phyloP scores from a whole-genome alignment of 1,140 invertebrate species.

The Euwallacea similis region DNA sequence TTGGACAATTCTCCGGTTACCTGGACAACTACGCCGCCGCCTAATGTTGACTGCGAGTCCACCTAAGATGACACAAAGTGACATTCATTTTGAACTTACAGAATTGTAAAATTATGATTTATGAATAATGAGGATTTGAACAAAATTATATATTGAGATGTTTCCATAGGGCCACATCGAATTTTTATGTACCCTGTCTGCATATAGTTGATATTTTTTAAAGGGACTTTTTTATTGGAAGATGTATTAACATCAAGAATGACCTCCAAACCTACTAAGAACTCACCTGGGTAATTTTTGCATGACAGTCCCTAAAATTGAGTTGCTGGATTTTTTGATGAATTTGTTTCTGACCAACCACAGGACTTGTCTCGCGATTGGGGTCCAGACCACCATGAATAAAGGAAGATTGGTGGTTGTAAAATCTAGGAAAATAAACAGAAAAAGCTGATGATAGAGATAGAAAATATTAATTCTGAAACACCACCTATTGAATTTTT shows the following conservation, averaged over 20 bases:
- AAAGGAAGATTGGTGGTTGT: constrained; percentile 93
- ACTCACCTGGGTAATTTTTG: constrained; percentile 83
- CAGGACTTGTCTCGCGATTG: constrained; percentile 80
- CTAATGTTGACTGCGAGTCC: constrained; percentile 81
- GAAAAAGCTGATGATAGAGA: neutral
- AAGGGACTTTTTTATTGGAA: neutral
- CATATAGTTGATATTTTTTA: too few relatives aligned
- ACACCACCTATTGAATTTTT: too few relatives aligned
- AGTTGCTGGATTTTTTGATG: constrained; percentile 94
- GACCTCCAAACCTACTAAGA: neutral
- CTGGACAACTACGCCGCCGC: constrained; percentile 94
- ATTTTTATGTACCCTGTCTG: too few relatives aligned
- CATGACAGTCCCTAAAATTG: constrained; percentile 95
- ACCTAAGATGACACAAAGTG: constrained; percentile 61
- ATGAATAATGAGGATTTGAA: too few relatives aligned
- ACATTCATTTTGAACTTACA: too few relatives aligned
- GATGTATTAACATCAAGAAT: neutral
- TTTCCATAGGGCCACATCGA: too few relatives aligned
- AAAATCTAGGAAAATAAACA: constrained; percentile 70
- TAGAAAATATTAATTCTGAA: neutral
- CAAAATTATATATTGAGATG: too few relatives aligned
- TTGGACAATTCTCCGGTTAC: constrained; percentile 96
- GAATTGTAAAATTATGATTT: too few relatives aligned
- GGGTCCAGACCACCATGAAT: constrained; percentile 89
- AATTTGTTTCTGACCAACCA: constrained; percentile 91